Conservation (phyloP, 2,113 vertebrate genomes). For the Paracanthobrama guichenoti region DNA sequence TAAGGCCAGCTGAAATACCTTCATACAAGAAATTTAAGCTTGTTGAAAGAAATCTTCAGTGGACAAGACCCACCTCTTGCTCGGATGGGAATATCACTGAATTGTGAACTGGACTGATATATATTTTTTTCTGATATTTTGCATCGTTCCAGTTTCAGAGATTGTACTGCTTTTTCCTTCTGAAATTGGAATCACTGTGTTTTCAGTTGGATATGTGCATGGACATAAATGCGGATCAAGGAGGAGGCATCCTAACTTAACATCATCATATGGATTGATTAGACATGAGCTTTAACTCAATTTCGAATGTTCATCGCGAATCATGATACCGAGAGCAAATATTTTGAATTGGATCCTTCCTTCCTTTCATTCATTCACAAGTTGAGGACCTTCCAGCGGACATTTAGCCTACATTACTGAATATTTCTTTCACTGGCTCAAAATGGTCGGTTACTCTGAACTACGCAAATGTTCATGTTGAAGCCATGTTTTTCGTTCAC, state of each 20-base stretch:
- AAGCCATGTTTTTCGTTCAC: constrained; percentile 65
- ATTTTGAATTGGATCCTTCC: constrained; percentile 60
- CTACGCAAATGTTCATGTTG: constrained; percentile 64
- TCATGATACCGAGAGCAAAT: constrained; percentile 52
- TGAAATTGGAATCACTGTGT: constrained; percentile 56
- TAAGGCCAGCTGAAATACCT: constrained; percentile 55
- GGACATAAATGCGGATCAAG: constrained; percentile 54
- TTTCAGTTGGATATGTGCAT: constrained; percentile 58
- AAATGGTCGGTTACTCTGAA: constrained; percentile 71
- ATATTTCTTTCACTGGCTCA: constrained; percentile 49
- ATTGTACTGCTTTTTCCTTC: constrained; percentile 63
- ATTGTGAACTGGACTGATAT: constrained; percentile 66
- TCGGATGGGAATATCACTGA: constrained; percentile 66
- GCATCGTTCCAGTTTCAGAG: constrained; percentile 54
- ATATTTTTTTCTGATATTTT: no score
- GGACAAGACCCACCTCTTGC: constrained; percentile 56
- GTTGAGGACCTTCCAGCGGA: constrained; percentile 56
- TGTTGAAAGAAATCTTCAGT: constrained; percentile 59
- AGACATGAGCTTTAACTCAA: constrained; percentile 39
- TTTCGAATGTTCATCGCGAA: constrained; percentile 52
- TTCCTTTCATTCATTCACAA: constrained; percentile 56
- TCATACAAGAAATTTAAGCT: constrained; percentile 52
- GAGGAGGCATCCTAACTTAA: constrained; percentile 55
- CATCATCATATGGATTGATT: constrained; percentile 41
- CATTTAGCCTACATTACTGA: constrained; percentile 14